Base-by-base conservation (phyloP, 2,113 vertebrate species). In the Tauraco erythrolophus region DNA sequence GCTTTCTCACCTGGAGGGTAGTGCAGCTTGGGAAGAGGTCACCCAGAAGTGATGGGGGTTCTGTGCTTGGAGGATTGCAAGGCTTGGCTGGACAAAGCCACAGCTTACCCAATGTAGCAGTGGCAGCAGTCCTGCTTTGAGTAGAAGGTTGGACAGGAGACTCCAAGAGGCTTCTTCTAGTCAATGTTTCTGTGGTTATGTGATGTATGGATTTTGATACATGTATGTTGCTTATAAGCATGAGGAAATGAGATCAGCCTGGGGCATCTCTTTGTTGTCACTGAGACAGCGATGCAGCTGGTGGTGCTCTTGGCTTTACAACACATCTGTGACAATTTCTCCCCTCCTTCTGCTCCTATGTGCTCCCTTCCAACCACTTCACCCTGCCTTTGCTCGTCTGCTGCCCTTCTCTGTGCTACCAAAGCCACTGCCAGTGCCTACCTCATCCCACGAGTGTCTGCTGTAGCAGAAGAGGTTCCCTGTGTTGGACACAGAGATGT, bases 161-260 rank as follows among this genome's bases (percentile, higher is more conserved):
- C 5, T 4, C 87, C 37, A 74, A 39, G 64, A 91, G 17, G 51
- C 16, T 88, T 19, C 46, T 75, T 70, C 28, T 28, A 82, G 48
- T 10, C 37, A 30, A 14, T 1, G 2, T 30, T 72, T 41, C 23
- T 84, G 85, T 64, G 39, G 21, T 43, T 68, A 3, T 54, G 28
- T 45, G 61, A 60, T 1, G 1, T 37, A 22, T 31, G 39, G 25
- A 43, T 89, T 84, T 91, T 60, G 53, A 19, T 56, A 27, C 15
- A 11, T 8, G 24, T 25, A 14, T 57, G n/a, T 46, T 61, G 14
- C 19, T 79, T 35, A 16, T 23, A 57, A 72, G 46, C 54, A 62
- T 0, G 0, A 33, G 51, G 46, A 65, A 61, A 41, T 0, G 0
- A 41, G 25, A 24, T 76, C 35, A 45, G 45, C 21, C 28, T 23